Base-by-base conservation (phyloP, 1,140 invertebrate genomes). In the Palaemon carinicauda region DNA sequence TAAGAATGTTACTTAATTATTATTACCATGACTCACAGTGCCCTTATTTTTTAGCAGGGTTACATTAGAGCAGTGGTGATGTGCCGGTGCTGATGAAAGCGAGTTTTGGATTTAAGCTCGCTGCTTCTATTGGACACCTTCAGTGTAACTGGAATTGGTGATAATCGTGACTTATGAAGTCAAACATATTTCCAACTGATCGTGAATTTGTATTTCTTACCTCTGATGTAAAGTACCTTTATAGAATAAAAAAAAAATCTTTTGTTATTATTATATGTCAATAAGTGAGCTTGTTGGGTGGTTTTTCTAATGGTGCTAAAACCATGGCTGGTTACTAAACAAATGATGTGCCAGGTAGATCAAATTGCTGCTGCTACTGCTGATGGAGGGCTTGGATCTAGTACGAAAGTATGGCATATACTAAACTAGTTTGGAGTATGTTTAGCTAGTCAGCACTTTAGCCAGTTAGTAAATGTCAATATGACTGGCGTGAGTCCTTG, bases 131-230 rank as follows among this genome's bases (percentile, higher is more conserved):
- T 24, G 41, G 21, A 50, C 60, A 33, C 82, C 82, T 56, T 50
- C 77, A 86, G 84, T 86, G 21, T 80, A 80, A 80, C 84, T 86
- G 77, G 77, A 73, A 73, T 31, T 27, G 51, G 75, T 27, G 31
- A 52, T 33, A 53, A 56, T 85, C 75, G 71, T 69, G 83, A 79
- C 83, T 85, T 85, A 51, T 69, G 75, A 85, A 85, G 83, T 85
- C 83, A 71, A 71, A 78, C 41, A 50, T 86, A 86, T 86, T 86
- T 86, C 84, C 84, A 86, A 54, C 73, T 86, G 77, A 80, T 80
- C 80, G 80, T 86, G 77, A 86, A 86, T 80, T 86, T 86, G 80
- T 86, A 86, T 86, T 86, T 86, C 84, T 86, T 86, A 86, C 80
- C 80, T 80, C 80, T 73, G 84, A 74, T 80, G 84, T 86, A 71